Percentiles rank a stretch among this genome's conserved stretches.
Conservation (phyloP, 2,113 vertebrate genomes). For the Syngnathus scovelli region DNA sequence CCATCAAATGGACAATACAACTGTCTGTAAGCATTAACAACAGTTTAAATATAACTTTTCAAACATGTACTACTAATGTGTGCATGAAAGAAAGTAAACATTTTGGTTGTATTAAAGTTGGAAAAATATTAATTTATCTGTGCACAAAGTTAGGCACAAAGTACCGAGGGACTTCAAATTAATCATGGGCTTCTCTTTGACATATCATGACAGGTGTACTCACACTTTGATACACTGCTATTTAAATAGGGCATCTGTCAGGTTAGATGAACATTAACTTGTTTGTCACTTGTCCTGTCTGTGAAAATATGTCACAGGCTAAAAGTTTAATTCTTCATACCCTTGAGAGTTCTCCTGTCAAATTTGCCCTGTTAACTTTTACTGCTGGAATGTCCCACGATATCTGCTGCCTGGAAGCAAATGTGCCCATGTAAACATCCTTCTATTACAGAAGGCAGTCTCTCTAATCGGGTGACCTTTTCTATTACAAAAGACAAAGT, state of each 20-base stretch:
- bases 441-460: not conserved
- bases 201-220: conserved; percentile 7
- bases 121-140: not conserved
- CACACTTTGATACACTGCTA: conserved; percentile 1
- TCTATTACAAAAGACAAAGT: not conserved
- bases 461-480: not conserved
- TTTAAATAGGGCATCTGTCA: conserved; percentile 11
- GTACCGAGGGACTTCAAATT: not conserved
- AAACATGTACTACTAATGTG: conserved; percentile 14
- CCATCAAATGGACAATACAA: conserved; percentile 35
- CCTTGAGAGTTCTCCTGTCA: conserved; percentile 10
- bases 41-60: conserved; percentile 25
- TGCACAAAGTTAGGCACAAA: not conserved
- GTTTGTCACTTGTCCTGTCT: conserved; percentile 9
- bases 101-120: not conserved
- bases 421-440: conserved; percentile 3
- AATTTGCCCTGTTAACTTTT: conserved; percentile 3
- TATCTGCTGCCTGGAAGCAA: not conserved
- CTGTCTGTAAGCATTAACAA: conserved; percentile 22
- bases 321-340: conserved; percentile 4
- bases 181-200: conserved; percentile 3
- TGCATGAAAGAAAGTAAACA: conserved; percentile 1
- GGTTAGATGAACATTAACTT: conserved; percentile 1
- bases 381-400: not conserved
- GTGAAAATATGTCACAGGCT: conserved; percentile 11